phyloP scores from a whole-genome alignment of 2,888 invertebrate species.

The Eilema depressum region DNA sequence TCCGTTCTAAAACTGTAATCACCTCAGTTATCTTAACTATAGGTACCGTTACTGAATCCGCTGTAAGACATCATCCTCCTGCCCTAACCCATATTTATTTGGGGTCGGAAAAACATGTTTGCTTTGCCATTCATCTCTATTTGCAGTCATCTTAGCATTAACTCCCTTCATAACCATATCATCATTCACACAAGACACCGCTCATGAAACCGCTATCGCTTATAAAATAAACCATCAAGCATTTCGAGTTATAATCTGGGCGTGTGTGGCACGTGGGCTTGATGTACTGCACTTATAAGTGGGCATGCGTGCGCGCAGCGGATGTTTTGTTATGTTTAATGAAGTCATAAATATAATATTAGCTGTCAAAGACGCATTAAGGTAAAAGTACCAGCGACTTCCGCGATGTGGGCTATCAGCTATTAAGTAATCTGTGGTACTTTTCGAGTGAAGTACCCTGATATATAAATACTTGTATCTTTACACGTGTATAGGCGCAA shows the following conservation, averaged over 20 bases:
- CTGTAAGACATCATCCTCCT: neutral
- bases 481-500: no score
- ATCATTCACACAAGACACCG: neutral
- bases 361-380: slow-evolving; percentile 2
- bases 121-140: no score
- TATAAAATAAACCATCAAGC: slow-evolving; percentile 5
- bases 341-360: slow-evolving; percentile 13
- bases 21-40: neutral
- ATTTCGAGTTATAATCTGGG: slow-evolving; percentile 37
- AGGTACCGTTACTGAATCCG: no score
- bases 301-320: slow-evolving; percentile 13
- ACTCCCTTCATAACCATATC: no score
- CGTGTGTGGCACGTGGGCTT: slow-evolving; percentile 61
- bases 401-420: neutral
- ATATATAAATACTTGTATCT: no score
- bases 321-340: slow-evolving; percentile 14
- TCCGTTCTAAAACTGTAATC: neutral
- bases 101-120: no score
- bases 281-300: slow-evolving; percentile 42
- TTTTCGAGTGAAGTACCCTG: neutral
- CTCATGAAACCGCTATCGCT: slow-evolving; percentile 8
- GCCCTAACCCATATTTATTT: no score
- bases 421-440: neutral
- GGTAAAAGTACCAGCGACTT: neutral
- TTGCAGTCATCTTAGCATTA: no score